Evolutionary conservation across 2,797 vertebrate species (phyloP).

Genomic region (Pseudochromis fuscus): DNA sequence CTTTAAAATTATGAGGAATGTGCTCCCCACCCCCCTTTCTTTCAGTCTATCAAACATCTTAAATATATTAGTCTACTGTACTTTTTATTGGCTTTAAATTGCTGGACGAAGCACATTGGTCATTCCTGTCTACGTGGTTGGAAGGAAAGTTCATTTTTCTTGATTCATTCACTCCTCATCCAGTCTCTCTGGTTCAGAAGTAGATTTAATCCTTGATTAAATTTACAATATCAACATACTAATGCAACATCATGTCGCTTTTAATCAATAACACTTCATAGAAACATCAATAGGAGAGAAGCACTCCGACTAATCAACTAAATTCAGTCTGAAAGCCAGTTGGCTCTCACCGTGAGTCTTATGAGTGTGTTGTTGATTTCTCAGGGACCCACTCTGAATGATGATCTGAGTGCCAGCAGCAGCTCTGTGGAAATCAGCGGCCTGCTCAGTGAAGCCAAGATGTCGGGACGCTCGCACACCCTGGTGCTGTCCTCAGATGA

Average conservation of each 20-base stretch:
- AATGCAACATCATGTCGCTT: constrained; percentile 18
- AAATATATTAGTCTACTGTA: constrained; percentile 28
- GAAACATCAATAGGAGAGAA: constrained; percentile 29
- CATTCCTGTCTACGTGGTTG: background rate
- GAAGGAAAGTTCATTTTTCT: constrained; percentile 11
- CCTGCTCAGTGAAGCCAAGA: constrained; percentile 87
- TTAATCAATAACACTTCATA: constrained; percentile 30
- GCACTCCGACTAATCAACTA: constrained; percentile 34
- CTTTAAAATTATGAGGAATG: constrained; percentile 31
- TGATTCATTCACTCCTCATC: constrained; percentile 29
- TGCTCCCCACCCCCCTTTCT: constrained; percentile 7
- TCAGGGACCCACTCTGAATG: constrained; percentile 88
- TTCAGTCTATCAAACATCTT: constrained; percentile 18
- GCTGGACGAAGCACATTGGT: constrained; percentile 24
- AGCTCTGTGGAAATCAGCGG: constrained; percentile 94
- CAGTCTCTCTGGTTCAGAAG: constrained; percentile 17
- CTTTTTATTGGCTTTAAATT: constrained; percentile 35
- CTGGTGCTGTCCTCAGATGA: constrained; percentile 91
- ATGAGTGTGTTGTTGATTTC: constrained; percentile 45
- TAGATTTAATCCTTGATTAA: constrained; percentile 24
- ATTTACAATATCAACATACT: constrained; percentile 33
- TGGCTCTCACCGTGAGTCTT: constrained; percentile 25
- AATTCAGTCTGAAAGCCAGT: constrained; percentile 26
- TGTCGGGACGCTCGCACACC: constrained; percentile 86
- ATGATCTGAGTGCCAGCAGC: constrained; percentile 94